Conservation (phyloP, 2,797 vertebrate genomes). For the Coracias cyanogaster region DNA sequence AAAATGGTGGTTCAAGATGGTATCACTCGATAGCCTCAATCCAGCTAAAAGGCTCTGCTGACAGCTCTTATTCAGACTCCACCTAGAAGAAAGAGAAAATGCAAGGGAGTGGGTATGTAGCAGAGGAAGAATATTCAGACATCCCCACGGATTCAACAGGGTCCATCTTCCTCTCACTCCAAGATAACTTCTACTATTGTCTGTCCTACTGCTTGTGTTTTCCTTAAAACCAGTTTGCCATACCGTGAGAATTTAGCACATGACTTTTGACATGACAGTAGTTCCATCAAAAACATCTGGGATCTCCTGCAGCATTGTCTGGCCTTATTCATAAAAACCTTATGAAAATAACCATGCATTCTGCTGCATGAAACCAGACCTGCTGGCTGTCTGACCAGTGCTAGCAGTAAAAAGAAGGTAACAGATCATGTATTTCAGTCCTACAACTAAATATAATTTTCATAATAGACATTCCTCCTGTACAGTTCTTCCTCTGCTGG, state of each 20-base stretch:
- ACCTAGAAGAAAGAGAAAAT: slow-evolving; percentile 25
- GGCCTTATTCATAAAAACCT: not conserved
- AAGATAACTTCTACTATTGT: not conserved
- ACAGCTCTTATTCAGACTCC: not conserved
- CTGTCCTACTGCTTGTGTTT: not conserved
- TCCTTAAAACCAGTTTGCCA: not conserved
- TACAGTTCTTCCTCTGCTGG: not conserved
- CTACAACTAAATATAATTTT: not conserved
- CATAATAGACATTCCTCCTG: not conserved
- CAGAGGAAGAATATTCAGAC: not conserved
- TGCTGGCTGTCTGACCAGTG: not conserved
- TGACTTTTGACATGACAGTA: not conserved
- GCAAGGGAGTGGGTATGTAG: not conserved
- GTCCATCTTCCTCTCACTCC: not conserved
- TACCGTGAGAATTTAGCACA: not conserved
- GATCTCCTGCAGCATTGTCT: not conserved
- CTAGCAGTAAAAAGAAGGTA: not conserved
- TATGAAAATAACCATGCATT: not conserved
- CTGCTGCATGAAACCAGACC: not conserved
- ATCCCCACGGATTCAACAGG: not conserved
- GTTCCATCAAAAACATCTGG: not conserved
- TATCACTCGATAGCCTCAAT: not conserved
- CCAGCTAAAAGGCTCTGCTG: not conserved
- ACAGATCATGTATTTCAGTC: not conserved
- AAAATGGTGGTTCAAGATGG: not conserved